phyloP scores from a whole-genome alignment of 2,888 invertebrate genomes.

The Coelogynopora nodosa region DNA sequence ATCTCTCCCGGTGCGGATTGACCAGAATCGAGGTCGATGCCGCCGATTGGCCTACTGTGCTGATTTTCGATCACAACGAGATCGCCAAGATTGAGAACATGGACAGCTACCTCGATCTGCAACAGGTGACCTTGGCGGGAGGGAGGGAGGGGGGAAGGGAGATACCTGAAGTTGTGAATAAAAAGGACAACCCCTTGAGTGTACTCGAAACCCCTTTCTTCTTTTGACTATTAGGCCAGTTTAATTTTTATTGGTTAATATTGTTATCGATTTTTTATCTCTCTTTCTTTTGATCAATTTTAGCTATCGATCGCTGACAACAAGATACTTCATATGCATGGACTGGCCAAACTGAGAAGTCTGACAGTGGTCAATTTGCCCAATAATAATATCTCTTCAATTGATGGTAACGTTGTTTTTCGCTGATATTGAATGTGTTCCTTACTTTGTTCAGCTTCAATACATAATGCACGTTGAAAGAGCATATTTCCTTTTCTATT shows the following conservation, averaged over 20 bases:
- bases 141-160: too few species aligned
- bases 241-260: not conserved
- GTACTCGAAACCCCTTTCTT: too few species aligned
- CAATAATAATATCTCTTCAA: slow-evolving; percentile 72
- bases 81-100: slow-evolving; percentile 80
- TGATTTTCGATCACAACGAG: slow-evolving; percentile 72
- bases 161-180: too few species aligned
- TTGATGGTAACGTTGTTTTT: slow-evolving; percentile 35
- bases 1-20: not conserved
- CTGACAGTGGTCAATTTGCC: slow-evolving; percentile 77
- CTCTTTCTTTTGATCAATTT: too few species aligned
- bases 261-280: not conserved
- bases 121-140: slow-evolving; percentile 59
- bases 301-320: slow-evolving; percentile 81
- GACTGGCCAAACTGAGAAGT: slow-evolving; percentile 75
- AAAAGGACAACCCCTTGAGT: too few species aligned
- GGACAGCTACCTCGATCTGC: slow-evolving; percentile 73
- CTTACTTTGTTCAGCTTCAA: too few species aligned
- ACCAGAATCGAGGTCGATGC: not conserved
- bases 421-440: not conserved
- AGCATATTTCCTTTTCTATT: too few species aligned
- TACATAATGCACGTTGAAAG: too few species aligned
- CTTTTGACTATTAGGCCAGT: too few species aligned
- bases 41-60: not conserved
- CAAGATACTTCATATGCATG: slow-evolving; percentile 80